phyloP scores from a whole-genome alignment of 2,888 invertebrate species.

The Drosophila anomalata region DNA sequence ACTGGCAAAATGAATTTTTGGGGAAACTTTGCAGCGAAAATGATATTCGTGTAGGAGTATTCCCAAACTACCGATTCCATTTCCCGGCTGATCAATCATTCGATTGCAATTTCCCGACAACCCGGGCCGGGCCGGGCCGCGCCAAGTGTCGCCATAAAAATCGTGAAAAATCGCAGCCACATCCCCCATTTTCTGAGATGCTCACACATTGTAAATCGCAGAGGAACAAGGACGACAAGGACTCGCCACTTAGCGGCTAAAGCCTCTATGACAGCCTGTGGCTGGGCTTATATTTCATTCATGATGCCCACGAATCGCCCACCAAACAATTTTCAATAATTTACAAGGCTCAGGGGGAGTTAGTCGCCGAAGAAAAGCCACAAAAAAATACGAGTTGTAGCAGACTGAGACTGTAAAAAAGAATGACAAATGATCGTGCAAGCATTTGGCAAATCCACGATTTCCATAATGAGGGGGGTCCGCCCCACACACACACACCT shows the following conservation, averaged over 20 bases:
- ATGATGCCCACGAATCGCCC: constrained; percentile 43
- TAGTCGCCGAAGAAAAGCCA: neutral
- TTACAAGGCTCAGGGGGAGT: constrained; percentile 37
- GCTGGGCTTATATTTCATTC: constrained; percentile 71
- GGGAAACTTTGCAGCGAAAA: constrained; percentile 13
- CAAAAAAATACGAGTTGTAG: neutral
- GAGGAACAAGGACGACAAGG: constrained; percentile 31
- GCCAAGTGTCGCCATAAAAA: constrained; percentile 57
- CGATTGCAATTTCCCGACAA: constrained; percentile 49
- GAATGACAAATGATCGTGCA: constrained; percentile 82
- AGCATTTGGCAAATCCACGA: constrained; percentile 81
- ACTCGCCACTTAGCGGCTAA: constrained; percentile 62
- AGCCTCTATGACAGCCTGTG: constrained; percentile 58
- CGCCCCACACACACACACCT: neutral
- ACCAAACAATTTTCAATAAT: constrained; percentile 65
- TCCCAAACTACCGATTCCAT: constrained; percentile 40
- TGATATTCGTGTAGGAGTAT: constrained; percentile 37
- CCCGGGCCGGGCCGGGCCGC: neutral
- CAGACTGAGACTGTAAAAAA: constrained; percentile 61
- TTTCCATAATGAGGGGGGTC: constrained; percentile 71
- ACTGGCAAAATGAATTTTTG: constrained; percentile 12
- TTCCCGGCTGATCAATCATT: constrained; percentile 62
- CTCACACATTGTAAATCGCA: constrained; percentile 29
- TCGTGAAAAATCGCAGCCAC: constrained; percentile 48
- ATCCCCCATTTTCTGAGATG: neutral